Percentiles rank a stretch among this genome's conserved stretches.
Evolutionary conservation across 2,113 vertebrate species (phyloP).

Genomic region (Seriola quinqueradiata): DNA sequence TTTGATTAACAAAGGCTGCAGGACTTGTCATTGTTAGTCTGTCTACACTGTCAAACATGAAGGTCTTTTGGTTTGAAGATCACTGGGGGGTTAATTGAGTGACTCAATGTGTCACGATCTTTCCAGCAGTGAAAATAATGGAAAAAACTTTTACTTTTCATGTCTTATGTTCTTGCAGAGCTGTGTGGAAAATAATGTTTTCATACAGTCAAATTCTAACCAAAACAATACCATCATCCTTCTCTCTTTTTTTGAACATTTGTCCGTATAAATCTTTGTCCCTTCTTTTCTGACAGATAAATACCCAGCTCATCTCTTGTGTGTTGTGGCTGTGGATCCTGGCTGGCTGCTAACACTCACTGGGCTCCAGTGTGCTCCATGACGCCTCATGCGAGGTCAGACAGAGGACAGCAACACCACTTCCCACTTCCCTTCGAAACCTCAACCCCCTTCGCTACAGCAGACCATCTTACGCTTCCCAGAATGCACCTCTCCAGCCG

Average conservation of each 20-base stretch:
- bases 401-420: conserved; percentile 79
- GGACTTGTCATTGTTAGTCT: conserved; percentile 20
- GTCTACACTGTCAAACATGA: conserved; percentile 7
- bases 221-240: conserved; percentile 2
- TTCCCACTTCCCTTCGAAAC: conserved; percentile 65
- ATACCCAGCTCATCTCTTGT: conserved; percentile 29
- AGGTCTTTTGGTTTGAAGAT: conserved; percentile 37
- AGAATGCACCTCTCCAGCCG: conserved; percentile 81
- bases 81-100: conserved; percentile 14
- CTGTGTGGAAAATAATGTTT: conserved; percentile 20
- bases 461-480: conserved; percentile 71
- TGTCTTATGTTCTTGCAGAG: conserved; percentile 22
- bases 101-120: conserved; percentile 16
- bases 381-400: conserved; percentile 73
- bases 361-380: conserved; percentile 58
- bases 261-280: conserved; percentile 14
- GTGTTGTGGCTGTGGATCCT: conserved; percentile 50
- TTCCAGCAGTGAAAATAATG: conserved; percentile 20
- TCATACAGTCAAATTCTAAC: neutral
- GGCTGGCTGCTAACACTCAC: conserved; percentile 44
- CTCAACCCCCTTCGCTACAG: conserved; percentile 48
- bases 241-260: neutral
- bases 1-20: conserved; percentile 29
- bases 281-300: conserved; percentile 3
- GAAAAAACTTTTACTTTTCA: neutral